A percentile compares a stretch with the other conserved stretches of the same genome.
These are phyloP conservation scores for Poeciliopsis turrubarensis DNA, from an alignment of 2,113 vertebrate genomes.

Conservation along the genomic window DNA sequence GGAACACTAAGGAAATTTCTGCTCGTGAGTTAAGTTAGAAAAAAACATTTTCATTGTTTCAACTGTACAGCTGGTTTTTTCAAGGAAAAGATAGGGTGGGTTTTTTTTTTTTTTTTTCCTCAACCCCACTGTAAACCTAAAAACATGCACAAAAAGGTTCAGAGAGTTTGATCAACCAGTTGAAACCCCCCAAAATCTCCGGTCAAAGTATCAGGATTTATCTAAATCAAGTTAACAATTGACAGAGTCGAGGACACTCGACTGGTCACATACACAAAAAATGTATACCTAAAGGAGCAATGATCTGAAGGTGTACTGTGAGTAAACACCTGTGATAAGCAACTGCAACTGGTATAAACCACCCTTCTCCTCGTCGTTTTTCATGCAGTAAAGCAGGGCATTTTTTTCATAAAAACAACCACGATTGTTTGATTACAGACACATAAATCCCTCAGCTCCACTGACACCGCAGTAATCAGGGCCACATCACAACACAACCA, in stretches of 20 bases:
- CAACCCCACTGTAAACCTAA: background rate
- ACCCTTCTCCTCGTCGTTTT: background rate
- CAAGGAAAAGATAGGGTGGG: background rate
- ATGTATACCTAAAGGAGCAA: constrained; percentile 40
- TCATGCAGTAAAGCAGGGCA: background rate
- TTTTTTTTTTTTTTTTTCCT: background rate
- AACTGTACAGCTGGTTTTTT: background rate
- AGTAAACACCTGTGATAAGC: constrained; percentile 51
- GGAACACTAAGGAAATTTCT: background rate
- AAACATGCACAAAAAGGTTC: constrained; percentile 39
- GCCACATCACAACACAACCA: constrained; percentile 19
- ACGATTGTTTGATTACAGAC: constrained; percentile 11
- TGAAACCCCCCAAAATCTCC: constrained; percentile 36
- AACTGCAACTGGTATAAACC: constrained; percentile 24
- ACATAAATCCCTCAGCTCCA: constrained; percentile 35
- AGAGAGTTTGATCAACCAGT: constrained; percentile 35
- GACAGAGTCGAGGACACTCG: constrained; percentile 56
- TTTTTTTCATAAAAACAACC: constrained; percentile 1
- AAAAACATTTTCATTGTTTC: background rate
- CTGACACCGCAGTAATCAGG: constrained; percentile 51
- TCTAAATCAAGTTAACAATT: constrained; percentile 68
- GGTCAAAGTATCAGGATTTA: constrained; percentile 76
- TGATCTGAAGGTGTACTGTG: constrained; percentile 38
- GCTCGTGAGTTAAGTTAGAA: background rate
- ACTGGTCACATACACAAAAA: constrained; percentile 4